phyloP scores from a whole-genome alignment of 2,888 invertebrate species.

The Lithosia quadra region DNA sequence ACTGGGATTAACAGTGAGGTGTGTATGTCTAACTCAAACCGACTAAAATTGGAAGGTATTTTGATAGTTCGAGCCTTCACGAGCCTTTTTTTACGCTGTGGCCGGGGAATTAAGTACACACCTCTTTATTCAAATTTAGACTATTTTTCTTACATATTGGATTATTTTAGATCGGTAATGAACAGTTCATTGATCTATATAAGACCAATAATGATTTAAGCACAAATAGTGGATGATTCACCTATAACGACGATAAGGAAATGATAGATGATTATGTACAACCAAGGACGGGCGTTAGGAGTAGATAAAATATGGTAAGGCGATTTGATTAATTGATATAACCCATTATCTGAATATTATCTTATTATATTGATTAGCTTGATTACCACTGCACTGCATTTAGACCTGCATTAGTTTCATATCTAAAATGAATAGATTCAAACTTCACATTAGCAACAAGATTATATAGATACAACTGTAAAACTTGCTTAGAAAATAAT shows the following conservation, averaged over 20 bases:
- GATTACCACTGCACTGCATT: neutral
- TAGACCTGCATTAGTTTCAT: neutral
- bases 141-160: too few relatives aligned
- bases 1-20: too few relatives aligned
- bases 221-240: neutral
- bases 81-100: too few relatives aligned
- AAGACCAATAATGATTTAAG: neutral
- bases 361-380: neutral
- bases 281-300: neutral
- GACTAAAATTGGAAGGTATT: too few relatives aligned
- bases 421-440: neutral
- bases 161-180: too few relatives aligned
- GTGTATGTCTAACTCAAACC: too few relatives aligned
- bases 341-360: neutral
- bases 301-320: conserved; percentile 1
- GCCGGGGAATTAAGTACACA: too few relatives aligned
- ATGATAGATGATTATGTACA: neutral
- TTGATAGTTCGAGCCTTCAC: too few relatives aligned
- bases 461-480: neutral
- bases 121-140: too few relatives aligned
- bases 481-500: conserved; percentile 18
- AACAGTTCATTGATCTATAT: too few relatives aligned
- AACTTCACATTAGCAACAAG: neutral
- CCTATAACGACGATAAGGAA: neutral
- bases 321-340: conserved; percentile 3